A percentile compares a stretch with the other conserved stretches of the same genome.
Evolutionary conservation across 2,113 vertebrate genomes (phyloP).

Genomic region (Speoplatyrhinus poulsoni): DNA sequence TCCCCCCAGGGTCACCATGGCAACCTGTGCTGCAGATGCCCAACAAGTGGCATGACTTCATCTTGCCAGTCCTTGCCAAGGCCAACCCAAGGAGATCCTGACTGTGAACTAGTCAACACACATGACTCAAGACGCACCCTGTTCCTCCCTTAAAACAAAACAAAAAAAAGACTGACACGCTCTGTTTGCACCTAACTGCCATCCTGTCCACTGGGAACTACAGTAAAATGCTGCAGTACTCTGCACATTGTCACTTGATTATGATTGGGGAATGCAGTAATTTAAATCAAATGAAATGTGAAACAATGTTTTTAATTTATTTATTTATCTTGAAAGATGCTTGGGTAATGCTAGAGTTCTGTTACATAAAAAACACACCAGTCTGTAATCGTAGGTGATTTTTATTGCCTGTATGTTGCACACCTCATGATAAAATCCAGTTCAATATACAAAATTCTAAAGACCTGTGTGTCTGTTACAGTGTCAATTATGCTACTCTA

Average conservation of each 20-base stretch:
- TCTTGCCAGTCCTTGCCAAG: conserved; percentile 54
- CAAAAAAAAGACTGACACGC: conserved; percentile 5
- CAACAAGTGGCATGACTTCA: conserved; percentile 71
- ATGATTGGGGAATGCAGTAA: not conserved
- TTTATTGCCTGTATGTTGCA: conserved; percentile 71
- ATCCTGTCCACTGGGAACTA: not conserved
- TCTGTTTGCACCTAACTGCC: not conserved
- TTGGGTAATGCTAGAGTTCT: too few species aligned
- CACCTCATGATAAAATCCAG: conserved; percentile 69
- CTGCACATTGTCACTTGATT: not conserved
- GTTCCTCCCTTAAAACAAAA: not conserved
- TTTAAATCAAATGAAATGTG: not conserved
- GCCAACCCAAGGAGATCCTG: conserved; percentile 21
- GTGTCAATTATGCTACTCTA: conserved; percentile 40
- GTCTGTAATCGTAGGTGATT: conserved; percentile 42
- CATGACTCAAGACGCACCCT: not conserved
- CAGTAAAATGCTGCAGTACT: not conserved
- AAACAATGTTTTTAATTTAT: not conserved
- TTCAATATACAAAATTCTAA: conserved; percentile 58
- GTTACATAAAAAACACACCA: conserved; percentile 1
- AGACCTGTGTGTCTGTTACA: conserved; percentile 43
- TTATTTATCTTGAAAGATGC: too few species aligned
- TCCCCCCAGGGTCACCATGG: conserved; percentile 57
- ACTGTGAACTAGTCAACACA: not conserved
- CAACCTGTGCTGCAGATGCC: conserved; percentile 62